These are phyloP conservation scores for Zaprionus nigranus DNA, from an alignment of 1,140 invertebrate species.

Conservation along the genomic window DNA sequence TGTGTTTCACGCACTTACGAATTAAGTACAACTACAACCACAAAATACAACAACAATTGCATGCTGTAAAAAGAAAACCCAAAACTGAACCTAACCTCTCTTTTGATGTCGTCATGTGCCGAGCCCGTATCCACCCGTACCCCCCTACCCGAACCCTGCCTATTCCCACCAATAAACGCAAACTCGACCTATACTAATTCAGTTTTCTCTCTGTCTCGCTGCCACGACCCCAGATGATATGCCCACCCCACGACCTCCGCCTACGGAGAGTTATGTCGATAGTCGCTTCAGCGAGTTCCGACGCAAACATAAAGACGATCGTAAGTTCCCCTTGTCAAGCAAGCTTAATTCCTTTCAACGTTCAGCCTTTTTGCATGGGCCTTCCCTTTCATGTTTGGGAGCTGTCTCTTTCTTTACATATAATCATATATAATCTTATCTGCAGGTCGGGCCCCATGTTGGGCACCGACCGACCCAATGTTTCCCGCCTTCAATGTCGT, in stretches of 20 bases:
- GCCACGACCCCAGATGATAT: slow-evolving; percentile 74
- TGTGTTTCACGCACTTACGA: slow-evolving; percentile 63
- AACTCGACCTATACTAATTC: slow-evolving; percentile 16
- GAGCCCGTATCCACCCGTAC: neutral
- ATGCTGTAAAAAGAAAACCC: slow-evolving; percentile 68
- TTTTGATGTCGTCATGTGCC: slow-evolving; percentile 71
- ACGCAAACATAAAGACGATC: slow-evolving; percentile 84
- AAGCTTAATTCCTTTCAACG: slow-evolving; percentile 6
- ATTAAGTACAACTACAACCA: slow-evolving; percentile 57
- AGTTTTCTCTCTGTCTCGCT: slow-evolving; percentile 7
- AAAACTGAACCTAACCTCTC: slow-evolving; percentile 43
- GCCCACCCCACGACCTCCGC: slow-evolving; percentile 79
- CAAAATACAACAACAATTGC: slow-evolving; percentile 81
- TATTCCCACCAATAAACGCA: neutral
- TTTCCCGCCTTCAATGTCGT: slow-evolving; percentile 80
- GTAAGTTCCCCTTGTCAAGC: slow-evolving; percentile 65
- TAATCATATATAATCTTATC: slow-evolving; percentile 19
- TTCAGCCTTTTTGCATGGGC: slow-evolving; percentile 59
- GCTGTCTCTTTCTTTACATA: slow-evolving; percentile 17
- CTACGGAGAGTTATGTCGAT: slow-evolving; percentile 80
- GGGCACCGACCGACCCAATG: slow-evolving; percentile 35
- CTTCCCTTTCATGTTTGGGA: slow-evolving; percentile 3
- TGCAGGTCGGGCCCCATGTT: slow-evolving; percentile 37
- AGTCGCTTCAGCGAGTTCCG: slow-evolving; percentile 83
- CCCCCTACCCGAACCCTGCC: neutral